Evolutionary conservation across 2,113 vertebrate species (phyloP).

Genomic region (Gallinago media): DNA sequence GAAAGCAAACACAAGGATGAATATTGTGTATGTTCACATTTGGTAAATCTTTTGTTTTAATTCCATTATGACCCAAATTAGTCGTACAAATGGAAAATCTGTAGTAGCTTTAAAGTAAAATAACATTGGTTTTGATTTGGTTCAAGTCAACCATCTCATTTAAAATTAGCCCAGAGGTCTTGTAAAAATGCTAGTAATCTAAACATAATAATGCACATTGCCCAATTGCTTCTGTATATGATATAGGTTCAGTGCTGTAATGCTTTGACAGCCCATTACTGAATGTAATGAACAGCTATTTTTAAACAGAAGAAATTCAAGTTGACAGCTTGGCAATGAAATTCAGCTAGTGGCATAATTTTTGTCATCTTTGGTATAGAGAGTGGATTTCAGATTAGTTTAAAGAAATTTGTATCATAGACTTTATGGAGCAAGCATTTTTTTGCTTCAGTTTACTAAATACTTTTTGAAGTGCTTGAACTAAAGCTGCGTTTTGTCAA

Average conservation of each 20-base stretch:
- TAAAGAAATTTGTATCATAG: constrained; percentile 75
- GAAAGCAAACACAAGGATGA: constrained; percentile 36
- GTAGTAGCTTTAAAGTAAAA: constrained; percentile 71
- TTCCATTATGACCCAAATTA: constrained; percentile 24
- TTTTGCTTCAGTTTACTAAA: constrained; percentile 59
- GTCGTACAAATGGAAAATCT: constrained; percentile 53
- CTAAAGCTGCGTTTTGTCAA: constrained; percentile 51
- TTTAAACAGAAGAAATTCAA: constrained; percentile 85
- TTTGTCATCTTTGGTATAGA: constrained; percentile 79
- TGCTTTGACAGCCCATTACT: constrained; percentile 88
- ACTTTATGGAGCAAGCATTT: constrained; percentile 67
- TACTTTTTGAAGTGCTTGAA: constrained; percentile 45
- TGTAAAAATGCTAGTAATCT: constrained; percentile 85
- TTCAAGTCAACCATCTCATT: constrained; percentile 88
- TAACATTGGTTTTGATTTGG: constrained; percentile 75
- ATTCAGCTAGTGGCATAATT: constrained; percentile 86
- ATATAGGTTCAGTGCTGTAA: constrained; percentile 82
- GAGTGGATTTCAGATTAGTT: constrained; percentile 76
- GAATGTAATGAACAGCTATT: constrained; percentile 86
- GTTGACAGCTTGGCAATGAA: constrained; percentile 84
- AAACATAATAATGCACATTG: constrained; percentile 85
- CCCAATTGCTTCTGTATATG: constrained; percentile 87
- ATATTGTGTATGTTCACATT: not conserved
- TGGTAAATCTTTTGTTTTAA: constrained; percentile 56
- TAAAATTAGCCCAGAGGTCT: constrained; percentile 86